Conservation (phyloP, 2,888 invertebrate species). For the Mechanitis mazaeus region DNA sequence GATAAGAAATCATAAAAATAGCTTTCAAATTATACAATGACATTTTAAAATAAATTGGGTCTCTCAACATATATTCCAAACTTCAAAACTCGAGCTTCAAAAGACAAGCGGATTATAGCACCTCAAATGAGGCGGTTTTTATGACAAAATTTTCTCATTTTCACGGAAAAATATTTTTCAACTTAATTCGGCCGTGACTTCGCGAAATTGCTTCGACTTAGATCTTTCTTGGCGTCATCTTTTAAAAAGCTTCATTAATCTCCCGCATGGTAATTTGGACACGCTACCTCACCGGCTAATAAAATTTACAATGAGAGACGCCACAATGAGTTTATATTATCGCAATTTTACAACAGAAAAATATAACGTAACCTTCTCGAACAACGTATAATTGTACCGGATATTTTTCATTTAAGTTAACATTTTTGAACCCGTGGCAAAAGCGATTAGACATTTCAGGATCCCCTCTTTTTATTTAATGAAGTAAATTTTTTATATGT, state of each 20-base stretch:
- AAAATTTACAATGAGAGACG: background rate
- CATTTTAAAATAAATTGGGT: background rate
- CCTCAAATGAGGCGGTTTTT: constrained; percentile 18
- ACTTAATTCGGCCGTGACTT: constrained; percentile 21
- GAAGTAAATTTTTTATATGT: too few species aligned
- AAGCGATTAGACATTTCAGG: background rate
- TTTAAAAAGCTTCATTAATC: constrained; percentile 20
- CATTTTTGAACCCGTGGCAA: background rate
- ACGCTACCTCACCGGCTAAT: constrained; percentile 7
- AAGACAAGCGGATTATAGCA: constrained; percentile 20
- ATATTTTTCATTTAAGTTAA: too few species aligned
- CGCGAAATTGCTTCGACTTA: constrained; percentile 17
- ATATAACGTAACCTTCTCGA: too few species aligned
- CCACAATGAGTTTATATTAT: background rate
- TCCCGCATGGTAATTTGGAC: constrained; percentile 14
- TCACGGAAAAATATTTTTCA: constrained; percentile 20
- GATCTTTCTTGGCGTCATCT: constrained; percentile 12
- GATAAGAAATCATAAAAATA: too few species aligned
- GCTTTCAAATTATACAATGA: background rate
- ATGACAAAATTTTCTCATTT: constrained; percentile 15
- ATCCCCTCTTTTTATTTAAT: too few species aligned
- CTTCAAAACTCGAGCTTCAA: constrained; percentile 1
- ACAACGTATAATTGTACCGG: too few species aligned
- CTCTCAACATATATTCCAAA: background rate
- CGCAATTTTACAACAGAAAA: too few species aligned